Conservation (phyloP, 2,113 vertebrate genomes). For the Sardina pilchardus region DNA sequence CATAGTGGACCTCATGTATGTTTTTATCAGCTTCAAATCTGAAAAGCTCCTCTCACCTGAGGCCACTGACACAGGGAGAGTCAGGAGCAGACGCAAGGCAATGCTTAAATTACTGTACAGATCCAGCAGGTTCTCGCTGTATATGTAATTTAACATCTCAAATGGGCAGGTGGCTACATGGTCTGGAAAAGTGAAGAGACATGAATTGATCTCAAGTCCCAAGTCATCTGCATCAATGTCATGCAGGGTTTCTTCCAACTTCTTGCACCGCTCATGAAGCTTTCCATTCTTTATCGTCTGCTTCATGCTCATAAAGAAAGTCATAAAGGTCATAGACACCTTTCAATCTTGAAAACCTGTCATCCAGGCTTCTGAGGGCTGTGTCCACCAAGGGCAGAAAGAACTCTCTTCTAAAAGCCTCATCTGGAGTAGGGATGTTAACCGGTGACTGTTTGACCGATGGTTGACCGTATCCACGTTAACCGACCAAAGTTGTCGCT, state of each 20-base stretch:
- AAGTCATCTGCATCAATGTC: constrained; percentile 43
- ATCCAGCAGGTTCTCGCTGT: constrained; percentile 39
- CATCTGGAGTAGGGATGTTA: constrained; percentile 37
- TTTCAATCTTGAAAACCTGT: constrained; percentile 38
- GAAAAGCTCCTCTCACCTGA: constrained; percentile 35
- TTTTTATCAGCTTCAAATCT: constrained; percentile 21
- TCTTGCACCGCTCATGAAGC: constrained; percentile 30
- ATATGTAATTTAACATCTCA: constrained; percentile 41
- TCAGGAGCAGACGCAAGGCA: constrained; percentile 31
- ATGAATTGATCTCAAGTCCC: constrained; percentile 31
- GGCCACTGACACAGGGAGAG: constrained; percentile 31
- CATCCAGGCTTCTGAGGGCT: constrained; percentile 31
- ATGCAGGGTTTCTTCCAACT: constrained; percentile 36
- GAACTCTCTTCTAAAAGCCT: constrained; percentile 34
- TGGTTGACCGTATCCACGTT: no score
- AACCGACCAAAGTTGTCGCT: no score
- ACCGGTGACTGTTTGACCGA: no score
- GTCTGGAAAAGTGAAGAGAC: constrained; percentile 34
- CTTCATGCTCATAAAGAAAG: constrained; percentile 36
- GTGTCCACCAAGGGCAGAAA: constrained; percentile 37
- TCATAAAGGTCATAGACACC: constrained; percentile 35
- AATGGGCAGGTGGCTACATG: constrained; percentile 25
- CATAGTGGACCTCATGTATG: constrained; percentile 29
- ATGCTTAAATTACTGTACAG: constrained; percentile 41
- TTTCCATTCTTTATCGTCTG: constrained; percentile 32